Evolutionary conservation across 2,888 invertebrate species (phyloP), one percentile per base, ranked within the genome.

Genomic region (Dicyrtoma fusca): DNA sequence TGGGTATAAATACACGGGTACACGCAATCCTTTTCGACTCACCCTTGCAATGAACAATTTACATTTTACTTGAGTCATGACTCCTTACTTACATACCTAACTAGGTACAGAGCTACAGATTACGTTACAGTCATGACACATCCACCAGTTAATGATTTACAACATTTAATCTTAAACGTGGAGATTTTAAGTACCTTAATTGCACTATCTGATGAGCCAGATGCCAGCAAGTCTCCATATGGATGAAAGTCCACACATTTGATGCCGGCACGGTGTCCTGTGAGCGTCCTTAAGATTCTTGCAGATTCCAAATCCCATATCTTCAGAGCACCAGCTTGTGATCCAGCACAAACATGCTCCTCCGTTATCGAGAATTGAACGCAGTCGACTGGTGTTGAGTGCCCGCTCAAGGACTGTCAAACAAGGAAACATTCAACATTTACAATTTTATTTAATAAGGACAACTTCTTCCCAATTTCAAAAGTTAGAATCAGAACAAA

Each of bases 231-330:
- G 82, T 96, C 94, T 19, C 95, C 96, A 84, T 95, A 97, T 4
- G 97, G 96, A 87, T 97, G 96, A 84, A 97, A 97, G 85, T 97
- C 96, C 84, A 95, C 88, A 83, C 92, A 91, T 82, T 89, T 89
- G 78, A 95, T 91, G 75, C 90, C 90, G 53, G 91, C 89, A 83
- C 92, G 92, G 83, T 96, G 95, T 13, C 95, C 95, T 69, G 91
- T 92, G 79, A 98, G 87, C 26, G 96, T 95, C 82, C 95, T 88
- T 25, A 96, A 88, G 79, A 96, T 88, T 86, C 95, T 95, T 77
- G 94, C 94, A 78, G 94, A 93, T 84, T 96, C 96, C 81, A 97
- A 86, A 84, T 97, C 95, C 97, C 97, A 97, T 77, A 97, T 91
- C 85, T 97, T 95, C 65, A 97, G 87, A 53, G 94, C 92, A 62